Base-by-base conservation (phyloP, 2,797 vertebrate species). In the Tarsius wallacei region DNA sequence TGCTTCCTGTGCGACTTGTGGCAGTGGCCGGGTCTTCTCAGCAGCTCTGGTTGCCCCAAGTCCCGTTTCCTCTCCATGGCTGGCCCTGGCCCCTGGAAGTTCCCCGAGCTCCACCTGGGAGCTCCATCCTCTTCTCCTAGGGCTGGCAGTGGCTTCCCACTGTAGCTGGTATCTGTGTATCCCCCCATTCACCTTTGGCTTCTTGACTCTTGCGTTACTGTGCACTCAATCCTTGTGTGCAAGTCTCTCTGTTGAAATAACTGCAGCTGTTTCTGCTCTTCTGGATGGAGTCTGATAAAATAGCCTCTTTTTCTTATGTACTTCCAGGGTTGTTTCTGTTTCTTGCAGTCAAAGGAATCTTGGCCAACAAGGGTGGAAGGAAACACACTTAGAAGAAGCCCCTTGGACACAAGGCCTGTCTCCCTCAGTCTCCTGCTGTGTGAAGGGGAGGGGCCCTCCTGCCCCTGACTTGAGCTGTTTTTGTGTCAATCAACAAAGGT, bases 111-210 rank as follows among this genome's bases (percentile, higher is more conserved):
- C 66, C 66, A 22, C 42, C 42, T 42, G 42, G 4, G 42, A 42
- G 42, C 42, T 70, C 3, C 22, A 28, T 49, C 26, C 31, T 17
- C 49, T 31, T 12, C 11, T 59, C 8, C 36, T 11, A 13, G 73
- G 73, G 47, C 87, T 36, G n/a, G 33, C 14, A 1, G 42, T 19
- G 61, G 76, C 59, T 51, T 28, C 63, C 61, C 7, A 3, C 0
- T 1, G 17, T 2, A 22, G 73, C 28, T 31, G 26, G 22, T 3
- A 1, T n/a, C 87, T 51, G 61, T 36, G 61, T 13, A 0, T 61
- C 31, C 73, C 28, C 0, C 68, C 0, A 5, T 22, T n/a, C 1
- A 0, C n/a, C n/a, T 13, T 9, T n/a, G 71, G 47, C 31, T 24
- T 88, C n/a, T 33, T 49, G 42, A 63, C 53, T 31, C 78, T 36